A percentile compares a stretch with the other conserved stretches of the same genome.
These are phyloP conservation scores for Xestia xanthographa DNA, from an alignment of 2,888 invertebrate species.

Conservation along the genomic window DNA sequence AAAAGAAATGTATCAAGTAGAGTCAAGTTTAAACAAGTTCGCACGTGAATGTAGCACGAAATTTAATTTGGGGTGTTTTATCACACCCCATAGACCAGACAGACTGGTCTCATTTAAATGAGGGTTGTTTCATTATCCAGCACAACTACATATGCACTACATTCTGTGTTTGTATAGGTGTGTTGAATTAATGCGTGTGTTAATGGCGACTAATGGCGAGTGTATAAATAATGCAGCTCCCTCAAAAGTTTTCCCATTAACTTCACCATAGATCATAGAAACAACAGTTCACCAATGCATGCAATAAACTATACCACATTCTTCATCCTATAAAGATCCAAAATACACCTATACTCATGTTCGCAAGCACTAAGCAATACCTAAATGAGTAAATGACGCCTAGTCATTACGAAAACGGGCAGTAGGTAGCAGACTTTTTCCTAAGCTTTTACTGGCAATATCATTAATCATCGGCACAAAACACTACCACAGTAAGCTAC, in stretches of 20 bases:
- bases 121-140: slow-evolving; percentile 9
- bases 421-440: neutral
- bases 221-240: neutral
- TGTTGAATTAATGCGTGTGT: neutral
- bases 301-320: too few relatives aligned
- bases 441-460: neutral
- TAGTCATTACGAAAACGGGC: neutral
- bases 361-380: too few relatives aligned
- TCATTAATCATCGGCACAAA: slow-evolving; percentile 15
- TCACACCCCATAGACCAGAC: slow-evolving; percentile 19
- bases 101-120: neutral
- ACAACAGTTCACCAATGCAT: neutral
- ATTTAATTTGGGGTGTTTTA: slow-evolving; percentile 24
- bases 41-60: neutral
- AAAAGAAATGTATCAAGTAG: neutral
- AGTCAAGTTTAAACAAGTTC: slow-evolving; percentile 6
- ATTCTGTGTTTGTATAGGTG: neutral
- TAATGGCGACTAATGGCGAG: too few relatives aligned
- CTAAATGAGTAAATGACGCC: neutral
- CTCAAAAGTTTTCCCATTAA: neutral
- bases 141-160: neutral
- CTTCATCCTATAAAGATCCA: too few relatives aligned
- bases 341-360: too few relatives aligned
- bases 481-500: slow-evolving; percentile 7
- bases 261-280: too few relatives aligned